A percentile compares a stretch with the other conserved stretches of the same genome.
phyloP scores from a whole-genome alignment of 2,888 invertebrate species.

The Liposcelis brunnea region DNA sequence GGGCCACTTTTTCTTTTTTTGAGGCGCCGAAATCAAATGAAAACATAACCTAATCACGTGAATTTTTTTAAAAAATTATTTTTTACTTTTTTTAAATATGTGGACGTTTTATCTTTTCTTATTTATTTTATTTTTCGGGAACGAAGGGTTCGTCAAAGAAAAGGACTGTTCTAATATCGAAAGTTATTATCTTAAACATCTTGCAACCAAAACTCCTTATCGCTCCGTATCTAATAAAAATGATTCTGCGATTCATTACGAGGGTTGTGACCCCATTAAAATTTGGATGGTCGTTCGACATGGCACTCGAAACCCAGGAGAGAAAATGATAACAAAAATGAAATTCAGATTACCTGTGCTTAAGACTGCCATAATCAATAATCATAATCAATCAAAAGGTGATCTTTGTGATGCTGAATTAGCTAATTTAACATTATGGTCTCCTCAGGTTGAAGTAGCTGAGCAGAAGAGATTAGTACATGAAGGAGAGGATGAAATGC shows the following conservation, averaged over 20 bases:
- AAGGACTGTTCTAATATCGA: too few relatives aligned
- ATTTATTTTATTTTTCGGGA: too few relatives aligned
- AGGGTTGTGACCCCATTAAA: conserved; percentile 42
- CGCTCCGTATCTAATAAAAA: conserved; percentile 46
- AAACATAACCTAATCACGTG: too few relatives aligned
- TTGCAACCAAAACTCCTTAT: conserved; percentile 58
- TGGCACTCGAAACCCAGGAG: conserved; percentile 56
- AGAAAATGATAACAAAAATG: conserved; percentile 36
- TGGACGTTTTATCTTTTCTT: too few relatives aligned
- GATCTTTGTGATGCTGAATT: conserved; percentile 22
- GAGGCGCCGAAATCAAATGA: too few relatives aligned
- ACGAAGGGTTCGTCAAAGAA: too few relatives aligned
- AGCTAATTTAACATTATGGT: conserved; percentile 39
- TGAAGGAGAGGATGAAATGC: conserved; percentile 64
- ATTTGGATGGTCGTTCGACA: conserved; percentile 63
- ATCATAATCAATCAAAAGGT: conserved; percentile 25
- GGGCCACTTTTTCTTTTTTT: too few relatives aligned
- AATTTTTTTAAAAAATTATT: too few relatives aligned
- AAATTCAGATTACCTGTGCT: conserved; percentile 34
- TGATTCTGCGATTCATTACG: conserved; percentile 37
- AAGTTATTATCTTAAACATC: conserved; percentile 20
- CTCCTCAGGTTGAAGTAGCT: conserved; percentile 29
- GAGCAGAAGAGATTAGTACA: conserved; percentile 42
- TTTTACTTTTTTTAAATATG: too few relatives aligned
- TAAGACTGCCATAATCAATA: conserved; percentile 33